Base-by-base conservation (phyloP, 2,113 vertebrate species). In the Ctenomys sociabilis region DNA sequence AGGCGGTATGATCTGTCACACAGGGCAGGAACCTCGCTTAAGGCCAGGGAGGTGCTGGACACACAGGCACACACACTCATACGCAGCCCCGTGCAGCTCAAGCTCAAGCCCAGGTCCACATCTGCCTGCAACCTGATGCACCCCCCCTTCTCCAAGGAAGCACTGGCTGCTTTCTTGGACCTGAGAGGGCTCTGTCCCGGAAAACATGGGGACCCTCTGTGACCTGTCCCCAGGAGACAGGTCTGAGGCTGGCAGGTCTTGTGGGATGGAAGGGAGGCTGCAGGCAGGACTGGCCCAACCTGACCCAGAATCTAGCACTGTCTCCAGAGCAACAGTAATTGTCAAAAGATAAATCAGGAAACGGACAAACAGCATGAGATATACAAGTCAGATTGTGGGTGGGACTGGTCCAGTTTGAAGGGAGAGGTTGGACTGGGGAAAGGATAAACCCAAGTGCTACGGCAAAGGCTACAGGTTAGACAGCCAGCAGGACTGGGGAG, bases 321-420 rank as follows among this genome's bases (percentile, higher is more conserved):
- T 70, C 80, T 52, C 68, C 21, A 81, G 66, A 37, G 12, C 7
- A n/a, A 35, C n/a, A 10, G 59, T 30, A 73, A 78, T 28, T 63
- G 61, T 68, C 77, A 21, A 49, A 82, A 90, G 94, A 75, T 78
- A 11, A 45, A 37, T 19, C 43, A 32, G 10, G 49, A 70, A 49
- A 45, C 11, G 37, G 63, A 54, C 84, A 52, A 12, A 66, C 35
- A 75, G 94, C 77, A 35, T 81, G 92, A 85, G 14, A 61, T 11
- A 16, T 3, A 32, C 30, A 70, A 96, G 96, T 95, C 24, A 95
- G 94, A 93, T 61, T 13, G 61, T 19, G 57, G 81, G 89, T 52
- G 88, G 72, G 59, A 97, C 90, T 0, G 14, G 85, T 32, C 52
- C 12, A 5, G 21, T 37, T n/a, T 37, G 88, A 37, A 11, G 9